Conservation (phyloP, 2,888 invertebrate genomes). For the Timandra comae region DNA sequence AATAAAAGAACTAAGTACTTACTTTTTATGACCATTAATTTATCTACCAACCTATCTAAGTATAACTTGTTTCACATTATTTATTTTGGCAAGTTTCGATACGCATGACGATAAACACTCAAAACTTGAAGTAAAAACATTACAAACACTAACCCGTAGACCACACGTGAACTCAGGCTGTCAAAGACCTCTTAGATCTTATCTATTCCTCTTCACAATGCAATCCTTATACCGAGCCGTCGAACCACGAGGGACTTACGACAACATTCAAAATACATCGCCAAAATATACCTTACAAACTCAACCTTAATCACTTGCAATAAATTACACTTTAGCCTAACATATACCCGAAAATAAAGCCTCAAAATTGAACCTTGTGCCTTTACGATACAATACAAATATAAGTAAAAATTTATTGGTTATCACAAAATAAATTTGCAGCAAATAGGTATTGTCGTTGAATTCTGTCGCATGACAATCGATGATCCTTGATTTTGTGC, state of each 20-base stretch:
- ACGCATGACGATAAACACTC: not conserved
- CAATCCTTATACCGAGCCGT: conserved; percentile 35
- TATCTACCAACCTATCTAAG: no score
- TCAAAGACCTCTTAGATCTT: conserved; percentile 47
- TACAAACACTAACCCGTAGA: conserved; percentile 36
- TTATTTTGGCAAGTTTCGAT: no score
- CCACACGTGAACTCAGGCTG: conserved; percentile 55
- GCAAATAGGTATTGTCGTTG: conserved; percentile 16
- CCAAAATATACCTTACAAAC: conserved; percentile 19
- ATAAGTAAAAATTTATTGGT: conserved; percentile 22
- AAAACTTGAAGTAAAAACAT: conserved; percentile 6
- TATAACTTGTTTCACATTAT: no score
- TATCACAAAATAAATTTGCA: conserved; percentile 7
- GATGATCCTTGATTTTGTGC: conserved; percentile 4
- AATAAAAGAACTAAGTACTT: no score
- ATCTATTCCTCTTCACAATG: conserved; percentile 49
- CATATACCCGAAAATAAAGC: no score
- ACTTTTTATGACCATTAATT: no score
- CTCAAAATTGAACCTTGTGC: no score
- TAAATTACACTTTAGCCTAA: no score
- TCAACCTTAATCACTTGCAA: conserved; percentile 18
- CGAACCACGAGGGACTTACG: conserved; percentile 34
- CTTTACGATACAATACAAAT: no score
- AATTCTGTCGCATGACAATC: conserved; percentile 17
- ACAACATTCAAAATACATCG: conserved; percentile 13